A percentile compares a stretch with the other conserved stretches of the same genome.
These are phyloP conservation scores for Leuciscus waleckii DNA, from an alignment of 2,797 vertebrate species.

Conservation along the genomic window DNA sequence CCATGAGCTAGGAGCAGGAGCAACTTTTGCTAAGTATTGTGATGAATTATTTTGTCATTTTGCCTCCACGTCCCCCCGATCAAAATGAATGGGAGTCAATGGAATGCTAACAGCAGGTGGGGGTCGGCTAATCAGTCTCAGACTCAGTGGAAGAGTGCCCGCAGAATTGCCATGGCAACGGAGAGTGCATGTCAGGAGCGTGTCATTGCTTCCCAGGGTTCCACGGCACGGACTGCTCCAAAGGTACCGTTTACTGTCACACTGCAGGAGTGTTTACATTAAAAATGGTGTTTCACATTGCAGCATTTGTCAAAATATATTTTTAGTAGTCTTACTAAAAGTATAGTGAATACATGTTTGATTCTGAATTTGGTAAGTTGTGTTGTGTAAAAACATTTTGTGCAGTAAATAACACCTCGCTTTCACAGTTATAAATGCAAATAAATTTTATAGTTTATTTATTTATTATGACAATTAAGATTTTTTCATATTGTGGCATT, in stretches of 20 bases:
- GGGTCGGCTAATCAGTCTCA: too few relatives aligned
- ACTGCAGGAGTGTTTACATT: not conserved
- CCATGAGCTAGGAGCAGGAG: too few relatives aligned
- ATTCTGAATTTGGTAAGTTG: too few relatives aligned
- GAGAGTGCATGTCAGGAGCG: conserved; percentile 95
- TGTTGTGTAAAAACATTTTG: not conserved
- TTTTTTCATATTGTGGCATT: not conserved
- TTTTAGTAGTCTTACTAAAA: not conserved
- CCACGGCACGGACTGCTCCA: conserved; percentile 96
- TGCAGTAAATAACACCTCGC: not conserved
- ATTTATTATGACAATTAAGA: not conserved
- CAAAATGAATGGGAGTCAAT: too few relatives aligned
- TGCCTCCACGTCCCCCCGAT: too few relatives aligned
- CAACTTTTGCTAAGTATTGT: too few relatives aligned
- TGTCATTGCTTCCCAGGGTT: conserved; percentile 99
- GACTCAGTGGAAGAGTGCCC: conserved; percentile 98
- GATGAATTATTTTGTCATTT: too few relatives aligned
- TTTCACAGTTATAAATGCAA: not conserved
- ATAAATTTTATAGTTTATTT: not conserved
- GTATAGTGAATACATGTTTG: too few relatives aligned
- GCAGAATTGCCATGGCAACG: conserved; percentile 97
- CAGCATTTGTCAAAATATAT: not conserved
- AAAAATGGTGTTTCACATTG: not conserved
- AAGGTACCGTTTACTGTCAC: conserved; percentile 81
- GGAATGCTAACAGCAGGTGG: too few relatives aligned